Evolutionary conservation across 2,797 vertebrate genomes (phyloP).

Genomic region (Ptychobarbus kaznakovi): DNA sequence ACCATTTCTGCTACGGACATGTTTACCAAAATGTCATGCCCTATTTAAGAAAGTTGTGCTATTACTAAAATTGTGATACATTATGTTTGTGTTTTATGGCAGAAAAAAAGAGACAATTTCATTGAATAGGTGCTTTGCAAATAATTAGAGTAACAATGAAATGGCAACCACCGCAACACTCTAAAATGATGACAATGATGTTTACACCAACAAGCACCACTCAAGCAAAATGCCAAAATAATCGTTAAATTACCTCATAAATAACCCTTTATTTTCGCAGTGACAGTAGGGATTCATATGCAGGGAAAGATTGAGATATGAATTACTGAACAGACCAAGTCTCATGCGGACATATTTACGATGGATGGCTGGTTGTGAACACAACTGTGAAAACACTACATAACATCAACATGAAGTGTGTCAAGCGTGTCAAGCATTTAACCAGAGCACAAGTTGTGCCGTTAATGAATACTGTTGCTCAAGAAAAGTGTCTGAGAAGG

Average conservation of each 20-base stretch:
- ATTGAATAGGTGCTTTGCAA: background rate
- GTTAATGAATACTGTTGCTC: slow-evolving; percentile 19
- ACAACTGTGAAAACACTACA: slow-evolving; percentile 61
- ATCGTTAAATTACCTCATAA: slow-evolving; percentile 73
- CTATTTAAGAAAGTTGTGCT: background rate
- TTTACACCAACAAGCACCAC: background rate
- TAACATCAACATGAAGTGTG: slow-evolving; percentile 10
- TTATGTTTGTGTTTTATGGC: background rate
- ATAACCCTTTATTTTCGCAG: slow-evolving; percentile 76
- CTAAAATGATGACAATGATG: background rate
- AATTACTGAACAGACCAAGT: slow-evolving; percentile 79
- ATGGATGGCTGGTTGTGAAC: slow-evolving; percentile 75
- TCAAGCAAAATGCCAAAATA: background rate
- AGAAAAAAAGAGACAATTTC: background rate
- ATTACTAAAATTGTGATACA: background rate
- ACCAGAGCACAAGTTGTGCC: background rate
- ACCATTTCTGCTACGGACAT: background rate
- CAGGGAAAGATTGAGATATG: slow-evolving; percentile 76
- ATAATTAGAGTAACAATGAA: background rate
- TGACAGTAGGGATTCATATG: slow-evolving; percentile 77
- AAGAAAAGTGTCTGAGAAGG: background rate
- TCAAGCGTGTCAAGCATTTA: background rate
- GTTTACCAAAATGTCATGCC: background rate
- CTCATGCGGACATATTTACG: slow-evolving; percentile 73
- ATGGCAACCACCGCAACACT: background rate